phyloP scores from a whole-genome alignment of 2,113 vertebrate species.

The Centropus unirufus region DNA sequence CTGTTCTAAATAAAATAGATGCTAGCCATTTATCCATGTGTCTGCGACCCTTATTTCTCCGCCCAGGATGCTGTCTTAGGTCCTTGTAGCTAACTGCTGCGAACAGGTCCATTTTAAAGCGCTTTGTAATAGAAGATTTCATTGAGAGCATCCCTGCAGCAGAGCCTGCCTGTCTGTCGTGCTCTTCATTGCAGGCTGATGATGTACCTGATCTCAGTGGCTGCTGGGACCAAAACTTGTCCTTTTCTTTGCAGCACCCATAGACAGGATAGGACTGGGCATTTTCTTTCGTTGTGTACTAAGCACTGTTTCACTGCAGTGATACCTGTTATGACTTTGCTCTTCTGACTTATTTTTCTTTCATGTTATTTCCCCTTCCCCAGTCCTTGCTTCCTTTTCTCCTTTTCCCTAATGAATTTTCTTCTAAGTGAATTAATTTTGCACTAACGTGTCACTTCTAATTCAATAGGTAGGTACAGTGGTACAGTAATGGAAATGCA shows the following conservation, averaged over 20 bases:
- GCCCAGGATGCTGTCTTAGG: not conserved
- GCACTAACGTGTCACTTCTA: not conserved
- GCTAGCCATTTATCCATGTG: not conserved
- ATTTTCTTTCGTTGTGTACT: not conserved
- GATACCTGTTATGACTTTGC: not conserved
- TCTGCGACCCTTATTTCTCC: not conserved
- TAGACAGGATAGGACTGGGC: not conserved
- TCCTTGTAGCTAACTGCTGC: not conserved
- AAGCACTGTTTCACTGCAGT: not conserved
- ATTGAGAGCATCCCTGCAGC: not conserved
- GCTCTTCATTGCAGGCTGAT: not conserved
- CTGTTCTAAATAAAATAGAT: conserved; percentile 19
- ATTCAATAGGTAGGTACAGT: not conserved
- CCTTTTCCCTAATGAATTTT: not conserved
- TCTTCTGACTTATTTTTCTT: not conserved
- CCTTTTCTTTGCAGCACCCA: not conserved
- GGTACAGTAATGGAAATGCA: not conserved
- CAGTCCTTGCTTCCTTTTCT: not conserved
- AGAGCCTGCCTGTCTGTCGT: not conserved
- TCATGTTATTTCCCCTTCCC: not conserved
- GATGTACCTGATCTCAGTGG: not conserved
- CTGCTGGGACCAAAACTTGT: not conserved
- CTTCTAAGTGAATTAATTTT: not conserved
- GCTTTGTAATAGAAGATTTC: not conserved
- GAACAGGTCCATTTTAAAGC: not conserved